phyloP scores from a whole-genome alignment of 2,888 invertebrate species.

The Hermodice carunculata region DNA sequence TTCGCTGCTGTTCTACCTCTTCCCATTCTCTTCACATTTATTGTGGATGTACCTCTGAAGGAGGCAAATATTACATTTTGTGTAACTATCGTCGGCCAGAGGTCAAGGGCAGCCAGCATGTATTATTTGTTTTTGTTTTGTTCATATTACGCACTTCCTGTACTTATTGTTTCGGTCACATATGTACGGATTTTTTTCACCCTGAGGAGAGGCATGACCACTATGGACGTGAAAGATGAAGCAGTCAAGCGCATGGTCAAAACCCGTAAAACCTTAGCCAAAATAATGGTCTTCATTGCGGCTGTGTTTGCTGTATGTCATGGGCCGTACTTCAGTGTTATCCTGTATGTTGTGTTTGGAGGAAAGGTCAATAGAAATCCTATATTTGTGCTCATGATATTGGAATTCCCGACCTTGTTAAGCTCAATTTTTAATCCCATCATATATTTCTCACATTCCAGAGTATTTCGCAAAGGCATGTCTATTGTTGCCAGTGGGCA shows the following conservation, averaged over 20 bases:
- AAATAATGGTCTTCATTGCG: slow-evolving; percentile 36
- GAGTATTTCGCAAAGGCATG: too few relatives aligned
- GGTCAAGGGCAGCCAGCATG: background rate
- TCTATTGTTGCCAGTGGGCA: too few relatives aligned
- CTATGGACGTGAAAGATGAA: background rate
- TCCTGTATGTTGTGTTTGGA: slow-evolving; percentile 20
- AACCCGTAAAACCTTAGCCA: slow-evolving; percentile 31
- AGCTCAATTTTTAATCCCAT: slow-evolving; percentile 35
- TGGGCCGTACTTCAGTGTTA: slow-evolving; percentile 29
- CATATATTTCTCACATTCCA: slow-evolving; percentile 28
- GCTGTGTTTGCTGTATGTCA: slow-evolving; percentile 31
- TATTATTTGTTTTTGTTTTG: slow-evolving; percentile 30
- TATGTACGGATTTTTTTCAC: slow-evolving; percentile 30
- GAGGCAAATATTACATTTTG: slow-evolving; percentile 22
- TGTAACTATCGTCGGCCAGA: slow-evolving; percentile 12
- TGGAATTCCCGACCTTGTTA: slow-evolving; percentile 32
- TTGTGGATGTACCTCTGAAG: slow-evolving; percentile 9
- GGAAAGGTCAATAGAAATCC: slow-evolving; percentile 20
- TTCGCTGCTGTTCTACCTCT: slow-evolving; percentile 24
- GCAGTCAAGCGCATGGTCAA: slow-evolving; percentile 13
- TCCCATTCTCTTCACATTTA: slow-evolving; percentile 22
- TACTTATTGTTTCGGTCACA: slow-evolving; percentile 20
- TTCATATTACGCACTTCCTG: slow-evolving; percentile 33
- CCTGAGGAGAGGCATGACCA: slow-evolving; percentile 1
- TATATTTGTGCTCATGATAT: slow-evolving; percentile 30